Evolutionary conservation across 2,888 invertebrate genomes (phyloP), one percentile per base, ranked within the genome.

Genomic region (Protonemura montana): DNA sequence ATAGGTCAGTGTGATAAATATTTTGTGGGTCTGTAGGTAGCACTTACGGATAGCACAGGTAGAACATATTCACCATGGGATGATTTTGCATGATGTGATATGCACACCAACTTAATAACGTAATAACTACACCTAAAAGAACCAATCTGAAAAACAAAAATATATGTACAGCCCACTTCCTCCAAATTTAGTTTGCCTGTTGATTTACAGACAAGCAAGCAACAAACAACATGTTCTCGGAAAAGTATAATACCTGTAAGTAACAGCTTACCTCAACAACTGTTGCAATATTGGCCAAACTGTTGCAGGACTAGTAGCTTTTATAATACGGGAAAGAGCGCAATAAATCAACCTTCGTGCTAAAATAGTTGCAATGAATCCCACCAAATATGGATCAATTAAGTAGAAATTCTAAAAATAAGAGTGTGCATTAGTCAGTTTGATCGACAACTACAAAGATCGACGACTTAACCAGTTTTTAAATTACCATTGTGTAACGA

Each of bases 41-140:
- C 91, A 95, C 97, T 95, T 93, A 98, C 98, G 98, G 98, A 92
- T 98, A 98, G 89, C 95, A 94, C 16, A 98, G 93, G 90, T 96
- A 97, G 90, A 98, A 94, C 89, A 97, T 94, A 89, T 97, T 95
- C 88, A 97, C 93, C 5, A 96, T 91, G 30, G 96, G 95, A 91
- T 97, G 95, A 89, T 95, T 95, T 88, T 95, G 93, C 89, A 95
- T 93, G 89, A 98, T 94, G 90, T 95, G 93, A 89, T 95, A 94
- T n/a, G 94, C 93, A 90, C 95, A 96, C 93, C 94, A 94, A 1
- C 93, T 92, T 29, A 97, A 91, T 6, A 94, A 92, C 27, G 94
- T 92, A 85, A 95, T 91, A 0, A 95, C 92, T 82, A 94, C 91
- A 21, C 93, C 93, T 88, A 95, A 92, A 87, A 96, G 93, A 87